Evolutionary conservation across 2,888 invertebrate species (phyloP), one percentile per base, ranked within the genome.

Genomic region (Cistogaster globosa): DNA sequence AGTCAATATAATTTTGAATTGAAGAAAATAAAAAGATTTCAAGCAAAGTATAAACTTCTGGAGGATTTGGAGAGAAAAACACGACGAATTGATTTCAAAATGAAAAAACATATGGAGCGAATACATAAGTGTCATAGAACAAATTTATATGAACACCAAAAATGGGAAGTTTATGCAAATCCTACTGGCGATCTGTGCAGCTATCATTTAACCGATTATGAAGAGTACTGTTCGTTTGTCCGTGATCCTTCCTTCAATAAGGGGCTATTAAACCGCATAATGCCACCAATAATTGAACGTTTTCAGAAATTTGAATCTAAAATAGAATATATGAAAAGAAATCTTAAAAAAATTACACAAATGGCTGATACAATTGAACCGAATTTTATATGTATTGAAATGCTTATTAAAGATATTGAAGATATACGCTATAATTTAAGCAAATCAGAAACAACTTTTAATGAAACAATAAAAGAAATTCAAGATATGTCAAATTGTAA

Each of bases 401-500:
- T 88, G 9, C 88, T 89, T 18, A 87, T 90, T 12, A 67, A 78
- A 11, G 87, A 90, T 78, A 88, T 91, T 6, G 88, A 88, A 38
- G 77, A 67, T 1, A 53, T 90, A 4, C 87, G 89, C 12, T 65
- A 53, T 0, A 38, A 86, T 7, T 62, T 90, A 4, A 32, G 0
- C 0, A n/a, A 8, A 18, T 45, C n/a, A 14, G 8, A 0, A 8
- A 12, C 26, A 26, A 38, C 38, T 14, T 58, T 71, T 53, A 42
- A 90, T 0, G 86, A 87, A 12, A 88, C 91, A 32, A 89, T 92
- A 88, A 87, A 88, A 81, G 92, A 92, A 79, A 74, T 90, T 51
- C 91, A 92, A 86, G 90, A 92, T 4, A 92, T 92, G 91, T 84
- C 92, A n/a, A 90, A 91, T 62, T 88, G 89, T 7, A 92, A 92